A percentile compares a stretch with the other conserved stretches of the same genome.
Evolutionary conservation across 2,888 invertebrate species (phyloP).

Genomic region (Amblyjoppa proteus): DNA sequence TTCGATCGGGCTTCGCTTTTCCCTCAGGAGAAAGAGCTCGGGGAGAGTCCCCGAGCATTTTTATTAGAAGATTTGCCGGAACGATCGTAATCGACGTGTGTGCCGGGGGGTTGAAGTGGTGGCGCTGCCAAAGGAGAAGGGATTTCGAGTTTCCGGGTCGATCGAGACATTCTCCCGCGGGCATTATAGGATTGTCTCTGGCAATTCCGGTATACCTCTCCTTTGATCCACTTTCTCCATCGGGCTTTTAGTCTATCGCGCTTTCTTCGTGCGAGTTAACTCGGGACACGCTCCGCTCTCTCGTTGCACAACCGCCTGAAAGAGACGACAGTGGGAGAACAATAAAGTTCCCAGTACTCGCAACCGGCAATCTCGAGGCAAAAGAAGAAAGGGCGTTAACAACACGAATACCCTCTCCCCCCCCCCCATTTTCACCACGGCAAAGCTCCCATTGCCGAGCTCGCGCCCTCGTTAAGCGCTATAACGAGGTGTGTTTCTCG

Average conservation of each 20-base stretch:
- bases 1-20: background rate
- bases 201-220: conserved; percentile 47
- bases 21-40: conserved; percentile 24
- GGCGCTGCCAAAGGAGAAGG: background rate
- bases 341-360: background rate
- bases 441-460: background rate
- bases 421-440: background rate
- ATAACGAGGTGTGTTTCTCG: conserved; percentile 6
- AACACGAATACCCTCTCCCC: background rate
- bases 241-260: conserved; percentile 17
- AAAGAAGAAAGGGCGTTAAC: conserved; percentile 2
- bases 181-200: conserved; percentile 36
- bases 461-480: background rate
- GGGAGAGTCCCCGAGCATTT: conserved; percentile 52
- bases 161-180: conserved; percentile 45
- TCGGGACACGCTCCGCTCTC: background rate
- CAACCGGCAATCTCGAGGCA: background rate
- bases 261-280: background rate
- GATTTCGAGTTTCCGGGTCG: conserved; percentile 41
- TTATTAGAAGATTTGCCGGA: conserved; percentile 60
- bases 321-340: conserved; percentile 8
- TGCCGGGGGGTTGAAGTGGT: background rate
- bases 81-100: conserved; percentile 56
- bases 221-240: conserved; percentile 48
- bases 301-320: background rate